phyloP scores from a whole-genome alignment of 2,797 vertebrate species.

The Pangasius macronema region DNA sequence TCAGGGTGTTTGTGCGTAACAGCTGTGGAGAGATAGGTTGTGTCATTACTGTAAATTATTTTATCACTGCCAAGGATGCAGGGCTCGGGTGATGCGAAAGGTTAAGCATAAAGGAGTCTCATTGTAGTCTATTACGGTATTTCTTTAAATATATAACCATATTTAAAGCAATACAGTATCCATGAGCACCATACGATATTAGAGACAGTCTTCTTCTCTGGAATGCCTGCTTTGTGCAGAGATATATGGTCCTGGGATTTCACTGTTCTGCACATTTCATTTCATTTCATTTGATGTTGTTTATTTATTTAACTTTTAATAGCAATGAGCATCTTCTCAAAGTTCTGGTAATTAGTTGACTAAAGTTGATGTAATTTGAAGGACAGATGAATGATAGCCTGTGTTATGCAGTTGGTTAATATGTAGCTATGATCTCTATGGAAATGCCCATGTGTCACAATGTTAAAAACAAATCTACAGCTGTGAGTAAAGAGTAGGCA shows the following conservation, averaged over 20 bases:
- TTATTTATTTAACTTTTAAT: background rate
- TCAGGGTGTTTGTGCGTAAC: background rate
- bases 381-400: background rate
- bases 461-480: constrained; percentile 17
- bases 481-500: constrained; percentile 3
- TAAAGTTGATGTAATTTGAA: background rate
- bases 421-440: constrained; percentile 24
- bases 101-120: background rate
- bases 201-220: background rate
- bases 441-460: constrained; percentile 3
- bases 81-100: background rate
- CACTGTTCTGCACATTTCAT: background rate
- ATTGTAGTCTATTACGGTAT: background rate
- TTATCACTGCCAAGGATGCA: background rate
- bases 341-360: background rate
- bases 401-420: background rate
- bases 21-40: background rate
- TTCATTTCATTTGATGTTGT: background rate
- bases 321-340: background rate
- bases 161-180: background rate
- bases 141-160: background rate
- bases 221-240: background rate
- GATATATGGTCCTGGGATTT: background rate
- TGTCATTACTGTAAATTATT: background rate
- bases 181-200: background rate